These are phyloP conservation scores for Odontothrips loti DNA, from an alignment of 2,888 invertebrate genomes.

Conservation along the genomic window DNA sequence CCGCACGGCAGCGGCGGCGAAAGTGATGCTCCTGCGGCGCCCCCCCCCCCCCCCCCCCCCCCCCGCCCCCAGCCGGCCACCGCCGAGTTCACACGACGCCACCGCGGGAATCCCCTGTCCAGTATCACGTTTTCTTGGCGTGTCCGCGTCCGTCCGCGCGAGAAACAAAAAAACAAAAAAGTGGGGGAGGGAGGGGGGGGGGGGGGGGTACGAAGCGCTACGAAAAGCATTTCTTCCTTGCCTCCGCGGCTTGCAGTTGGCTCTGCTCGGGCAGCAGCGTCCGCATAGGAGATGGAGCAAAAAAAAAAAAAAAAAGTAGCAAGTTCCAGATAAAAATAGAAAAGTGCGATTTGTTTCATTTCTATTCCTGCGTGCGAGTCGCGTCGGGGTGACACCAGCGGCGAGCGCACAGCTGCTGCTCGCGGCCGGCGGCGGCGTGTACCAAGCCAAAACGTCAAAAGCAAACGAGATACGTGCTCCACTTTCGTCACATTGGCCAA, in stretches of 20 bases:
- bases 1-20: neutral
- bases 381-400: too few species aligned
- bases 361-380: too few species aligned
- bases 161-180: neutral
- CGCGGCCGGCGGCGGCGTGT: too few species aligned
- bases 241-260: too few species aligned
- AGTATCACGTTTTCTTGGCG: neutral
- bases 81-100: neutral
- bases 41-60: neutral
- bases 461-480: neutral
- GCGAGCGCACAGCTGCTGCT: too few species aligned
- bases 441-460: neutral
- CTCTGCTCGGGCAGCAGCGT: too few species aligned
- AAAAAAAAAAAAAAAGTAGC: too few species aligned
- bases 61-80: neutral
- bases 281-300: too few species aligned
- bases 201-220: neutral
- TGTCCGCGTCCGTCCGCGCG: neutral
- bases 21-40: constrained; percentile 6
- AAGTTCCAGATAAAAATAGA: too few species aligned
- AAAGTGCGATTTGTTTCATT: too few species aligned
- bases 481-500: constrained; percentile 7
- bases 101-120: neutral
- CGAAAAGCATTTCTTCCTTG: too few species aligned
- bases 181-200: neutral